Percentiles rank a stretch among this genome's conserved stretches.
Evolutionary conservation across 2,888 invertebrate species (phyloP).

Genomic region (Rambutsinella grinnellia): DNA sequence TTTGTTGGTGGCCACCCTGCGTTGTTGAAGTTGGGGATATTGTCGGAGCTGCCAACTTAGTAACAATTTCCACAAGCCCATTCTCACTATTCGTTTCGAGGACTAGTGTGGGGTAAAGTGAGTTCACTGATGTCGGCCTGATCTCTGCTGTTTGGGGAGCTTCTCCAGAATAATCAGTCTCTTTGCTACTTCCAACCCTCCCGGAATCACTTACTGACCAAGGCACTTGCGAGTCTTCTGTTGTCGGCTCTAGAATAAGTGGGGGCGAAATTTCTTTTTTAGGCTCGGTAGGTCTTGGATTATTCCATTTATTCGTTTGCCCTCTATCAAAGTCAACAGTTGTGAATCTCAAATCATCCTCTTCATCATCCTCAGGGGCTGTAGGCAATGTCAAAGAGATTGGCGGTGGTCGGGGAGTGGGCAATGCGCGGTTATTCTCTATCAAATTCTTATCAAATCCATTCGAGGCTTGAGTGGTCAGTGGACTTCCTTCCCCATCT

Average conservation of each 20-base stretch:
- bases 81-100: slow-evolving; percentile 55
- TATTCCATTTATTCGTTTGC: slow-evolving; percentile 33
- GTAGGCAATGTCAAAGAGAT: slow-evolving; percentile 37
- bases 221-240: slow-evolving; percentile 48
- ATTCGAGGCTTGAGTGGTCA: slow-evolving; percentile 19
- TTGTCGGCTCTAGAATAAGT: slow-evolving; percentile 38
- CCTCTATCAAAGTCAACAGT: slow-evolving; percentile 45
- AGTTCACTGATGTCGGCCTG: slow-evolving; percentile 30
- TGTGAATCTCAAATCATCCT: slow-evolving; percentile 54
- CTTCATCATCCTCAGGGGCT: slow-evolving; percentile 55
- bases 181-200: slow-evolving; percentile 33
- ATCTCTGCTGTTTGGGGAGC: slow-evolving; percentile 11
- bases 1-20: not conserved
- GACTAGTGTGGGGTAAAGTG: slow-evolving; percentile 58
- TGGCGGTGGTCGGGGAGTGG: slow-evolving; percentile 46
- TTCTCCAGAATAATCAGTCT: slow-evolving; percentile 23
- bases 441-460: slow-evolving; percentile 6
- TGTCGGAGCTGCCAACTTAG: slow-evolving; percentile 28
- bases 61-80: slow-evolving; percentile 57
- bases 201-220: slow-evolving; percentile 24
- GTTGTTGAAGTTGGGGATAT: slow-evolving; percentile 15
- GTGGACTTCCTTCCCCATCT: slow-evolving; percentile 18
- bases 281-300: slow-evolving; percentile 27
- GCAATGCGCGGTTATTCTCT: slow-evolving; percentile 27
- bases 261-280: slow-evolving; percentile 6